phyloP scores from a whole-genome alignment of 2,113 vertebrate genomes.

The Indri indri region DNA sequence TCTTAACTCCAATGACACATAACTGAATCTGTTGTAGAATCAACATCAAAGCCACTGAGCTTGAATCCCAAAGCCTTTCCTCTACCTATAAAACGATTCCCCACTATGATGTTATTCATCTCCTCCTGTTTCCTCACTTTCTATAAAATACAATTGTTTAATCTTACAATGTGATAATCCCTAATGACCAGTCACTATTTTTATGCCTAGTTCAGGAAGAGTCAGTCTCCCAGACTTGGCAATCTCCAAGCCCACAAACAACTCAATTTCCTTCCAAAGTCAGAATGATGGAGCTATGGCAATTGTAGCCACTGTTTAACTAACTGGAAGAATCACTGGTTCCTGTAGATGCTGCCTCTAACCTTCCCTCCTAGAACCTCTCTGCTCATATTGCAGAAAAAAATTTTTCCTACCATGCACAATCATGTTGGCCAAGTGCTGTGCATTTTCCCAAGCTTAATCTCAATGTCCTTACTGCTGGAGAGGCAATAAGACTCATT shows the following conservation, averaged over 20 bases:
- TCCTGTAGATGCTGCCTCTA: background rate
- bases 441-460: constrained; percentile 20
- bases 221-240: background rate
- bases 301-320: background rate
- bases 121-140: background rate
- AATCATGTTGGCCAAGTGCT: background rate
- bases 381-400: constrained; percentile 27
- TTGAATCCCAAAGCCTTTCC: constrained; percentile 11
- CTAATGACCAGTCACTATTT: constrained; percentile 24
- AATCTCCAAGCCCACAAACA: background rate
- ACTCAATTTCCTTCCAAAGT: background rate
- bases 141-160: background rate
- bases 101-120: background rate
- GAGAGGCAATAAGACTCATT: background rate
- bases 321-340: background rate
- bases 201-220: constrained; percentile 16
- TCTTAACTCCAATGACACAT: background rate
- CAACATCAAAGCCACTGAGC: background rate
- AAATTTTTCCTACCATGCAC: background rate
- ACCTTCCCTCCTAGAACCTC: background rate
- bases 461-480: background rate
- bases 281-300: background rate
- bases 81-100: background rate
- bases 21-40: background rate
- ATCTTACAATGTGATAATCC: constrained; percentile 1